Evolutionary conservation across 2,113 vertebrate species (phyloP), one percentile per base, ranked within the genome.

Genomic region (Junco hyemalis): DNA sequence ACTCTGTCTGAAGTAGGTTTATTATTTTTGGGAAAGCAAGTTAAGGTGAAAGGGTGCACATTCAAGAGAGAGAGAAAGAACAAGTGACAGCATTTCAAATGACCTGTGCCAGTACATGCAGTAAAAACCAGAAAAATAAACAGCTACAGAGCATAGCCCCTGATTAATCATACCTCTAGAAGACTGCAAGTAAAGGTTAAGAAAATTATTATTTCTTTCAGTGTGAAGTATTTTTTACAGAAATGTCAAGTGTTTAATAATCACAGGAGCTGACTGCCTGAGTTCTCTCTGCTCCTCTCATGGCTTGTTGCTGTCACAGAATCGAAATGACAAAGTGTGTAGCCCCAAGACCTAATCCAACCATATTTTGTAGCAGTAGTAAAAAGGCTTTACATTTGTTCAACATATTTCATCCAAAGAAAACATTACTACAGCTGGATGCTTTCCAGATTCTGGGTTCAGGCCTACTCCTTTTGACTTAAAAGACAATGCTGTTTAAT

Each of bases 341-440:
- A 65, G 72, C 83, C 81, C 6, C 24, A 50, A 81, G 81, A 86
- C 25, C 54, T 70, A n/a, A 66, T 73, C 83, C 50, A 70, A 29
- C 59, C 20, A 0, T 81, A 25, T 81, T 91, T 86, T 78, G 29
- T 77, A 81, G 36, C 53, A 77, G 31, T 33, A 86, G 72, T 84
- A 66, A 92, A 91, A 92, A 73, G 56, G 64, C 80, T 92, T 95
- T 95, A 44, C 18, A 5, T 70, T 93, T 89, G 60, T 84, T 57
- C 81, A 91, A 24, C 16, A 20, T 92, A 40, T 83, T 95, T 95
- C 38, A 81, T 86, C 60, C 15, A 16, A 84, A 93, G n/a, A 15
- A 86, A 91, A 44, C 72, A 47, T 88, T 83, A 45, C 71, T 86
- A n/a, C 57, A 57, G 2, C 38, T 92, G 91, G 86, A 89, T 66